Evolutionary conservation across 2,113 vertebrate genomes (phyloP).

Genomic region (Peromyscus polionotus): DNA sequence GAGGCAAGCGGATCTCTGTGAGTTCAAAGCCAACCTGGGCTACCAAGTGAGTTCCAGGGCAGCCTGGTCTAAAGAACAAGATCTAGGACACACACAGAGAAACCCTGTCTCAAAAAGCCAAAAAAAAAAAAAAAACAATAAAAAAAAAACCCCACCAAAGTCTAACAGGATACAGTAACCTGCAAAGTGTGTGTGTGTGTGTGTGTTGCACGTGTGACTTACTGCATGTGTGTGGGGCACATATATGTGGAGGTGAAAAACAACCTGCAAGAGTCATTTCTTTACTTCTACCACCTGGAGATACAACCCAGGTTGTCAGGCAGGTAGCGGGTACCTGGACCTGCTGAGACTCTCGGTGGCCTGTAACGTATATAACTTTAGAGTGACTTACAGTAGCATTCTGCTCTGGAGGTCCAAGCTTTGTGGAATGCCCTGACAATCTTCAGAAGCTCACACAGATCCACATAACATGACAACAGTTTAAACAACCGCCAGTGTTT

Average conservation of each 20-base stretch:
- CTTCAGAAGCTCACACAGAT: slow-evolving; percentile 30
- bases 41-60: too few relatives aligned
- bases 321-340: background rate
- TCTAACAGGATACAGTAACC: background rate
- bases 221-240: background rate
- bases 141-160: background rate
- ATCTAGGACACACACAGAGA: too few relatives aligned
- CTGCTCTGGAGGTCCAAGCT: background rate
- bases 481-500: accelerated
- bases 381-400: background rate
- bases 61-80: too few relatives aligned
- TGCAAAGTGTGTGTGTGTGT: background rate
- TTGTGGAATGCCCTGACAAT: background rate
- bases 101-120: too few relatives aligned
- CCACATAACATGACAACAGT: background rate
- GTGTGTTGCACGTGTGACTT: too few relatives aligned
- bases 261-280: background rate
- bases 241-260: background rate
- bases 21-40: too few relatives aligned
- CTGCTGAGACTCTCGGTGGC: background rate
- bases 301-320: background rate
- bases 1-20: too few relatives aligned
- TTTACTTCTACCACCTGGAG: background rate
- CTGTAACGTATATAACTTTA: background rate
- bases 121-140: too few relatives aligned